phyloP scores from a whole-genome alignment of 2,797 vertebrate genomes.

The Helarctos malayanus region DNA sequence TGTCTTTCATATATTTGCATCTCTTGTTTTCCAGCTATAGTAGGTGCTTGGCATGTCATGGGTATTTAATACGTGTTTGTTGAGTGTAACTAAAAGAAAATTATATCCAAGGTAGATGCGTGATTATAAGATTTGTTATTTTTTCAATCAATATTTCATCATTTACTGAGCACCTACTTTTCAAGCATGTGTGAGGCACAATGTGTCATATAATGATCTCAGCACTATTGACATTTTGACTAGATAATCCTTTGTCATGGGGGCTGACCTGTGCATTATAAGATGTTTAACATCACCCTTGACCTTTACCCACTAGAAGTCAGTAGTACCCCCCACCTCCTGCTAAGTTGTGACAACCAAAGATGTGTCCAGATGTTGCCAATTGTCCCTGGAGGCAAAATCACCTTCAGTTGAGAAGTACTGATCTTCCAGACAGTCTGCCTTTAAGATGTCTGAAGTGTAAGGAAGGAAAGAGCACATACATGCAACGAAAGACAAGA shows the following conservation, averaged over 20 bases:
- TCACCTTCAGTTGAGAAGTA: neutral
- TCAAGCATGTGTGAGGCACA: neutral
- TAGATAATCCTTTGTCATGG: neutral
- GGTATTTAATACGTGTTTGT: neutral
- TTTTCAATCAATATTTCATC: neutral
- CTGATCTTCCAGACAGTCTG: neutral
- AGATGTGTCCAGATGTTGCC: neutral
- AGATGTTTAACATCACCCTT: neutral
- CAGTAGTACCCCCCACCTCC: no score
- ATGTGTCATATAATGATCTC: neutral
- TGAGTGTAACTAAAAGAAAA: neutral
- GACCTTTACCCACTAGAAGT: neutral
- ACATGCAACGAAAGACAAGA: neutral
- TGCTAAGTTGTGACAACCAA: neutral
- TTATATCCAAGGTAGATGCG: neutral
- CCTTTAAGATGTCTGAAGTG: slow-evolving; percentile 5
- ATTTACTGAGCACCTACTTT: neutral
- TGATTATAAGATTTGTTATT: neutral
- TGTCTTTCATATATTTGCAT: neutral
- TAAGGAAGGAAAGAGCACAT: neutral
- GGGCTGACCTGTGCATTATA: neutral
- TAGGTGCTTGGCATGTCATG: neutral
- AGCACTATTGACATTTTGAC: neutral
- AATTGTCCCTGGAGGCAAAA: neutral
- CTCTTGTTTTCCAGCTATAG: neutral